Conservation (phyloP, 2,888 invertebrate species). For the Hyposoter didymator region DNA sequence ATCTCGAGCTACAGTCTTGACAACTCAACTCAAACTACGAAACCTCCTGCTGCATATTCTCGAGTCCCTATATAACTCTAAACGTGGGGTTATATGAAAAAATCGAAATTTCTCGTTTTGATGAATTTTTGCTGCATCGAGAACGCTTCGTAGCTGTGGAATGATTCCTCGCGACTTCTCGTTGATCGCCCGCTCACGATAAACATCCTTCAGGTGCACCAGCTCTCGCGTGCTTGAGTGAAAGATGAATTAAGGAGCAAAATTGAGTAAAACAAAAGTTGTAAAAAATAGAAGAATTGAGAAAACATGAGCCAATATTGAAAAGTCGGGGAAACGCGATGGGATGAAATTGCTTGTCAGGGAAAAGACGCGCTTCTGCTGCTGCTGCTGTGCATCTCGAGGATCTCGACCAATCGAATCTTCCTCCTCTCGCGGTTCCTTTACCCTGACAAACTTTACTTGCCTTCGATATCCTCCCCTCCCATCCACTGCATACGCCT, state of each 20-base stretch:
- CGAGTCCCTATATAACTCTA: too few relatives aligned
- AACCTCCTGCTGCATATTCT: not conserved
- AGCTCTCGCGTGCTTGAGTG: not conserved
- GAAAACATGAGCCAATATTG: not conserved
- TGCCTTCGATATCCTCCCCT: not conserved
- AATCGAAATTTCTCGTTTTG: not conserved
- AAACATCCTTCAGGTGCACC: slow-evolving; percentile 1
- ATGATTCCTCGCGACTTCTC: slow-evolving; percentile 1
- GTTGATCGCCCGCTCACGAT: slow-evolving; percentile 6
- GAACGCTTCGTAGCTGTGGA: not conserved
- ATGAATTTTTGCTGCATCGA: not conserved
- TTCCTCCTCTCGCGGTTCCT: slow-evolving; percentile 46
- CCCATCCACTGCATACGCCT: slow-evolving; percentile 21
- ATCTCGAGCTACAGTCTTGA: slow-evolving; percentile 15
- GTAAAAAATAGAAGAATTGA: not conserved
- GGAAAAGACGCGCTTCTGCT: not conserved
- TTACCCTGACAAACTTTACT: slow-evolving; percentile 23
- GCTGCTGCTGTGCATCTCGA: slow-evolving; percentile 51
- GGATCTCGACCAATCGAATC: slow-evolving; percentile 59
- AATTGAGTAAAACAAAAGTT: not conserved
- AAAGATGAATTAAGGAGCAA: slow-evolving; percentile 27
- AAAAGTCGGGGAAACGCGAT: too few relatives aligned
- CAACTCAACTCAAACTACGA: not conserved
- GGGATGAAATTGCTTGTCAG: slow-evolving; percentile 59
- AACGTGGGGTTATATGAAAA: not conserved